Evolutionary conservation across 2,797 vertebrate species (phyloP), one percentile per base, ranked within the genome.

Genomic region (Leontocebus nigricollis): DNA sequence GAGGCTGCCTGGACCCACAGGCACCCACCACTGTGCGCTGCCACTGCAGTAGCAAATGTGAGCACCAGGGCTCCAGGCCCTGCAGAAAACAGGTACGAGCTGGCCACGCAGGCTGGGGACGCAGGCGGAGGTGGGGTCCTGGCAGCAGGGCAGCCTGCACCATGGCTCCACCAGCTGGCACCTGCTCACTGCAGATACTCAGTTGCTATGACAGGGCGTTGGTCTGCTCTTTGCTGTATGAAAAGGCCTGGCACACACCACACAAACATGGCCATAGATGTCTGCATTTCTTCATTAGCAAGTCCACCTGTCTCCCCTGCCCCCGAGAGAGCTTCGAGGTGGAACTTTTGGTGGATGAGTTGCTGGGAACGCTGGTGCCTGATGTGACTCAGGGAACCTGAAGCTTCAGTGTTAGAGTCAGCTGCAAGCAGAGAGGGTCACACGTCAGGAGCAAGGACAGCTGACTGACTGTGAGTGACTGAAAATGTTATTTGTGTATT

Each of bases 91-190:
- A 48, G 88, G 75, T 24, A 26, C 2, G 4, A 2, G 19, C 17
- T 36, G 7, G 41, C 12, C n/a, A 41, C 4, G 36, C 36, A 22
- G 33, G 76, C 1, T 24, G 11, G 22, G 39, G 48, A 30, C 19
- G 72, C 46, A 55, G 81, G 46, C 11, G 12, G 26, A 48, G 19
- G 13, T 4, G 27, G 39, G 59, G 48, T 7, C 27, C 2, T 0
- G 10, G 39, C 7, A 1, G 36, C 0, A 0, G 46, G 20, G 6
- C 27, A 46, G 57, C 19, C 41, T 24, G 2, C 27, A 52, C 0
- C 5, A 6, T 4, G 1, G 61, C 20, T 41, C 24, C 30, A 22
- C 27, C 3, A 1, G 48, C 72, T 7, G 22, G 73, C 2, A 17
- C 33, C 46, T 2, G 3, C 10, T 67, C 36, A 2, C 50, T 17